Conservation (phyloP, 2,888 invertebrate species). For the Hydrotaea cyrtoneurina region DNA sequence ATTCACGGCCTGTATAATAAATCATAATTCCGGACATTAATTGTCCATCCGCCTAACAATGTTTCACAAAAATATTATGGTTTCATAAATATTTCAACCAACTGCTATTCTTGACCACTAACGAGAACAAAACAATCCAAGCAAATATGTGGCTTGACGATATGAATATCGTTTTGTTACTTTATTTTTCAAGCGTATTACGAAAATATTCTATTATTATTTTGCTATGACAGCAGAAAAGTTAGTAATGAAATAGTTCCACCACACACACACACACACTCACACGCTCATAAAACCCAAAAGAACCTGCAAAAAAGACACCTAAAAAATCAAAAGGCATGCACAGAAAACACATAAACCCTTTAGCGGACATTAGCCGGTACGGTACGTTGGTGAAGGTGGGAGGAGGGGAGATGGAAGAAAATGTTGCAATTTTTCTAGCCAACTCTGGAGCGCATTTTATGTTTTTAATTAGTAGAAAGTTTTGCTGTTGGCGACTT, state of each 20-base stretch:
- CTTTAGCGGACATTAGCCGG: background rate
- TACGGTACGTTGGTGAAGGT: background rate
- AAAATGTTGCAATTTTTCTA: no score
- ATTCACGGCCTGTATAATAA: background rate
- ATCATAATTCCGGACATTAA: background rate
- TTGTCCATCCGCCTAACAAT: background rate
- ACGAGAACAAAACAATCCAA: background rate
- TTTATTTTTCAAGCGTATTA: background rate
- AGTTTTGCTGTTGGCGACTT: conserved; percentile 48
- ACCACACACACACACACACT: background rate
- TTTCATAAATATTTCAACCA: background rate
- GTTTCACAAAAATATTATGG: background rate
- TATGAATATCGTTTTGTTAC: background rate
- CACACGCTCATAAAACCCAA: background rate
- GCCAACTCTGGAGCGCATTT: conserved; percentile 15
- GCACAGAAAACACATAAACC: background rate
- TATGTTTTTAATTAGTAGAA: conserved; percentile 38
- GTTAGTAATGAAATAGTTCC: conserved; percentile 35
- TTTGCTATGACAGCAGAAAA: conserved; percentile 38
- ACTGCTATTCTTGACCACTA: background rate
- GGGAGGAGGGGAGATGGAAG: background rate
- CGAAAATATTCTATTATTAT: conserved; percentile 26
- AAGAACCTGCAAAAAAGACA: conserved; percentile 1
- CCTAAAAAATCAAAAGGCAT: conserved; percentile 18
- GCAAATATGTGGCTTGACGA: background rate